Evolutionary conservation across 2,797 vertebrate species (phyloP).

Genomic region (Ctenopoma kingsleyae): DNA sequence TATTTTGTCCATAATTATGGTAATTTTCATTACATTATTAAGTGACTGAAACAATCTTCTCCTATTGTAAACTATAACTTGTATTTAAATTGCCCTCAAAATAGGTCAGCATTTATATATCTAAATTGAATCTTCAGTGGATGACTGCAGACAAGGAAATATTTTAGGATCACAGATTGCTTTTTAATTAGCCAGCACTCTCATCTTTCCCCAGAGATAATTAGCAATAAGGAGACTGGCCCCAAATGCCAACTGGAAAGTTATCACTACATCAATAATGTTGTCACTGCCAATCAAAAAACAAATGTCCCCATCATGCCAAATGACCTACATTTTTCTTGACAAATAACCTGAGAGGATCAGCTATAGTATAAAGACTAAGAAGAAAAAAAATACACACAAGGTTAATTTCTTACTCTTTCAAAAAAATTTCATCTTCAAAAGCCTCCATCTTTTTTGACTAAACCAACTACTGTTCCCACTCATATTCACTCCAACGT

Average conservation of each 20-base stretch:
- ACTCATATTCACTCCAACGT: background rate
- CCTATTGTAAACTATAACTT: constrained; percentile 18
- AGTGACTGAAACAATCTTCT: constrained; percentile 15
- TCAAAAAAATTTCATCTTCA: too few species aligned
- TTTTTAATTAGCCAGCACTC: constrained; percentile 78
- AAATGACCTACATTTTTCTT: constrained; percentile 41
- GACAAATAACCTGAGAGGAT: constrained; percentile 18
- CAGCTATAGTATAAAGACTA: background rate
- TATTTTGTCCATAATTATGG: constrained; percentile 16
- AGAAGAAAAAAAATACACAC: too few species aligned
- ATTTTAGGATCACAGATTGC: constrained; percentile 75
- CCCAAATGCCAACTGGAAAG: constrained; percentile 56
- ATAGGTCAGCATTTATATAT: constrained; percentile 31
- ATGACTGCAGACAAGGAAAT: constrained; percentile 59
- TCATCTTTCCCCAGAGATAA: constrained; percentile 68
- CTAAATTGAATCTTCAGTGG: constrained; percentile 54
- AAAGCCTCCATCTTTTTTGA: background rate
- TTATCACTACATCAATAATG: constrained; percentile 62
- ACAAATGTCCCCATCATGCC: constrained; percentile 28
- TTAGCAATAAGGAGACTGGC: constrained; percentile 61
- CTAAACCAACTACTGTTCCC: background rate
- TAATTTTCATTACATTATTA: constrained; percentile 18
- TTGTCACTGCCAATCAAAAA: constrained; percentile 44
- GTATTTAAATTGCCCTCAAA: constrained; percentile 45
- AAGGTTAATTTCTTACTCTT: too few species aligned